These are phyloP conservation scores for Ophthalmolycus amberensis DNA, from an alignment of 2,113 vertebrate species.

Conservation along the genomic window DNA sequence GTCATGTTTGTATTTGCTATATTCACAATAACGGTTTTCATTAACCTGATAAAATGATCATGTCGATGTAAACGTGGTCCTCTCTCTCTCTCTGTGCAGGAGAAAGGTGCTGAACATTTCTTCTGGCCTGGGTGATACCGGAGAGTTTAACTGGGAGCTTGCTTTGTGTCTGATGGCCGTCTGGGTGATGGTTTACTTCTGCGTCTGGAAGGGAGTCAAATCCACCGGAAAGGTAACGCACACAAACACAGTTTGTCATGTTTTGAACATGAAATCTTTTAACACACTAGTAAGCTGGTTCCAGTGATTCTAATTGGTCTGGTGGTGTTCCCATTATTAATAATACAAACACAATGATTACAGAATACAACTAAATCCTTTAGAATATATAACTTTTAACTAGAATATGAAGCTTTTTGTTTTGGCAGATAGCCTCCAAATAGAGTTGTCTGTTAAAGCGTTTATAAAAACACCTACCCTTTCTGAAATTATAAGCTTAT, in stretches of 20 bases:
- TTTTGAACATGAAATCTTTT: too few relatives aligned
- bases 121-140: conserved; percentile 76
- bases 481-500: too few relatives aligned
- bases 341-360: background rate
- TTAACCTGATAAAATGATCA: too few relatives aligned
- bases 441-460: too few relatives aligned
- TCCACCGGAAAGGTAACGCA: conserved; percentile 84
- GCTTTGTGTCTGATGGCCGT: conserved; percentile 83
- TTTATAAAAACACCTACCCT: too few relatives aligned
- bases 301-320: background rate
- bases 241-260: background rate
- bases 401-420: too few relatives aligned
- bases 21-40: too few relatives aligned
- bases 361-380: background rate
- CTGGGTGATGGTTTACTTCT: conserved; percentile 88
- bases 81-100: conserved; percentile 59
- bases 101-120: conserved; percentile 87
- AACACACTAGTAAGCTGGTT: background rate
- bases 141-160: conserved; percentile 84
- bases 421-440: too few relatives aligned
- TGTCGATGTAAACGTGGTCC: too few relatives aligned
- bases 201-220: conserved; percentile 89
- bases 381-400: background rate
- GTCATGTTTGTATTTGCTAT: too few relatives aligned
- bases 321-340: background rate